These are phyloP conservation scores for Elysia crispata DNA, from an alignment of 2,888 invertebrate genomes.

Conservation along the genomic window DNA sequence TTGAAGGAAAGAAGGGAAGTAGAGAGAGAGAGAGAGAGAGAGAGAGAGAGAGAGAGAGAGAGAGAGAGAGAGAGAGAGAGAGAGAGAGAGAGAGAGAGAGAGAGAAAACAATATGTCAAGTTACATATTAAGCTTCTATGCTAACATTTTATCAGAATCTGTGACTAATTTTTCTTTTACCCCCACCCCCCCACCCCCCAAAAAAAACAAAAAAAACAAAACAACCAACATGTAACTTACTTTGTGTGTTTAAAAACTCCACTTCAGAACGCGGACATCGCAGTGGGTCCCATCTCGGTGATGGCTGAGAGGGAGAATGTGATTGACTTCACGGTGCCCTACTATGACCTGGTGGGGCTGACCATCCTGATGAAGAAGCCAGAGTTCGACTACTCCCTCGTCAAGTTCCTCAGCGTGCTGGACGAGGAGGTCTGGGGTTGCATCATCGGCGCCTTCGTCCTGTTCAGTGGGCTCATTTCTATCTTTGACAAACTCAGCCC, in stretches of 20 bases:
- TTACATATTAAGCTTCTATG: too few relatives aligned
- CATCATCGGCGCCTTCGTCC: slow-evolving; percentile 81
- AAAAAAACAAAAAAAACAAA: too few relatives aligned
- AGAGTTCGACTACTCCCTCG: slow-evolving; percentile 91
- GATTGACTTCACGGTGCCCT: slow-evolving; percentile 98
- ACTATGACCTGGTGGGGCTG: slow-evolving; percentile 97
- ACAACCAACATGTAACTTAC: too few relatives aligned
- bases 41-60: too few relatives aligned
- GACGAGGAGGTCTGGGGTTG: slow-evolving; percentile 98
- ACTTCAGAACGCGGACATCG: slow-evolving; percentile 90
- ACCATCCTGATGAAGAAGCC: slow-evolving; percentile 96
- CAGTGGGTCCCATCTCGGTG: slow-evolving; percentile 93
- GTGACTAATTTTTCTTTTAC: too few relatives aligned
- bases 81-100: too few relatives aligned
- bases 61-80: too few relatives aligned
- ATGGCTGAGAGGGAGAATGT: slow-evolving; percentile 94
- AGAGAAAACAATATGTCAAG: too few relatives aligned
- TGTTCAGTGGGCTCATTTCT: slow-evolving; percentile 89
- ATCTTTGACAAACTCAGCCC: slow-evolving; percentile 87
- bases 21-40: too few relatives aligned
- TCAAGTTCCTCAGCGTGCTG: slow-evolving; percentile 96
- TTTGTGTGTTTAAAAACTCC: neutral
- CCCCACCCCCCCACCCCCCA: too few relatives aligned
- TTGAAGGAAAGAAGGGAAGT: too few relatives aligned
- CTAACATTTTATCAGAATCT: too few relatives aligned